Conservation (phyloP, 2,113 vertebrate species). For the Chrysochloris asiatica region DNA sequence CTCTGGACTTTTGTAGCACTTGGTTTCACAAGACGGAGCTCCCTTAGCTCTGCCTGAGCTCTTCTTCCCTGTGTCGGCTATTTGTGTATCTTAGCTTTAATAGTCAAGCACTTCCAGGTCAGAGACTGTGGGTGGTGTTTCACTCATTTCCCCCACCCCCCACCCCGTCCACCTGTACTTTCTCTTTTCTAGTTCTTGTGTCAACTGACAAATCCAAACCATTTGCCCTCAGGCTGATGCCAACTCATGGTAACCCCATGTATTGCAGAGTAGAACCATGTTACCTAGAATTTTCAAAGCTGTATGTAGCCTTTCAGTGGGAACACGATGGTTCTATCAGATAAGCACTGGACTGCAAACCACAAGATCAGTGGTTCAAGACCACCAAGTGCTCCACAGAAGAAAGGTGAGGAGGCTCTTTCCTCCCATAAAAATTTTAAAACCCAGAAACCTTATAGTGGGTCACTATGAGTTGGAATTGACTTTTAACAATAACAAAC, state of each 20-base stretch:
- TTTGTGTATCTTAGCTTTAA: not conserved
- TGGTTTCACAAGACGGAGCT: not conserved
- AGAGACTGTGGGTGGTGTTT: not conserved
- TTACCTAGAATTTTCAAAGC: not conserved
- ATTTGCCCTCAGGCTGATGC: not conserved
- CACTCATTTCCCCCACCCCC: accelerated
- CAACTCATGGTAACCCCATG: not conserved
- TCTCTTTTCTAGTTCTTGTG: not conserved
- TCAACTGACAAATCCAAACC: not conserved
- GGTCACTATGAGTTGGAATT: too few species aligned
- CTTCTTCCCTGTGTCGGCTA: not conserved
- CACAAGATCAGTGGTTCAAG: too few species aligned
- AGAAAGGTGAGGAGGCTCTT: too few species aligned
- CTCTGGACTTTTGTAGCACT: not conserved
- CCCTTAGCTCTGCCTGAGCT: not conserved
- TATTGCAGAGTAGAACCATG: not conserved
- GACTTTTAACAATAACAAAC: too few species aligned
- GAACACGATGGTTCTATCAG: too few species aligned
- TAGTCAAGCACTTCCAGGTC: not conserved
- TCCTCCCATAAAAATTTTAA: too few species aligned
- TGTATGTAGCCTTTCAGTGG: not conserved
- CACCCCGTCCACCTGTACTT: too few species aligned
- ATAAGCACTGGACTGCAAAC: too few species aligned
- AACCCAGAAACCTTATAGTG: too few species aligned
- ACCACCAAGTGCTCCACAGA: too few species aligned